These are phyloP conservation scores for Trypoxylus dichotomus DNA, from an alignment of 1,140 invertebrate genomes.

Conservation along the genomic window DNA sequence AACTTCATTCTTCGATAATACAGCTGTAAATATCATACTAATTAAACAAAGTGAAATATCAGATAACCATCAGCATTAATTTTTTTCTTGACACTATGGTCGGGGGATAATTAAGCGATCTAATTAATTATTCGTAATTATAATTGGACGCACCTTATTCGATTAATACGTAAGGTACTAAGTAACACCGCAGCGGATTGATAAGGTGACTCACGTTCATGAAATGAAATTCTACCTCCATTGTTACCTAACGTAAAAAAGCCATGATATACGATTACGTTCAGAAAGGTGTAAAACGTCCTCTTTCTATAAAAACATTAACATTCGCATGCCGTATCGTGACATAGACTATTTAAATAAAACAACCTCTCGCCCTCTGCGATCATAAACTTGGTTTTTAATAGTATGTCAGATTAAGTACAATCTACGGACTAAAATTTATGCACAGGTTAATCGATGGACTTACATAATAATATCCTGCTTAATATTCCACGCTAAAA, in stretches of 20 bases:
- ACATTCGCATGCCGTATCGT: conserved; percentile 1
- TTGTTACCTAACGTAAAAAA: background rate
- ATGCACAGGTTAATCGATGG: background rate
- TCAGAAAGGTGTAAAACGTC: background rate
- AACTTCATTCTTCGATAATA: too few relatives aligned
- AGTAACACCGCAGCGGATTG: too few relatives aligned
- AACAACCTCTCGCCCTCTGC: background rate
- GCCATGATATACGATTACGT: background rate
- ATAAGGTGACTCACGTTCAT: background rate
- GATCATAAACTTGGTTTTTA: background rate
- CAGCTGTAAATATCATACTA: background rate
- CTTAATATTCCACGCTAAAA: background rate
- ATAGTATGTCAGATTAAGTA: background rate
- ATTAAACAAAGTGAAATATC: background rate
- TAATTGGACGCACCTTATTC: background rate
- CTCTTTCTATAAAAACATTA: background rate
- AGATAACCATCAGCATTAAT: background rate
- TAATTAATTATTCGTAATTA: background rate
- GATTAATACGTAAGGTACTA: background rate
- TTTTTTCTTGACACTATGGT: background rate
- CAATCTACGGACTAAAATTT: background rate
- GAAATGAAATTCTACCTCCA: background rate
- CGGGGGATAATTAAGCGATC: background rate
- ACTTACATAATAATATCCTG: background rate
- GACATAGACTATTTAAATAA: conserved; percentile 1